Evolutionary conservation across 2,113 vertebrate genomes (phyloP), one percentile per base, ranked within the genome.

Genomic region (Eudyptes chrysolophus): DNA sequence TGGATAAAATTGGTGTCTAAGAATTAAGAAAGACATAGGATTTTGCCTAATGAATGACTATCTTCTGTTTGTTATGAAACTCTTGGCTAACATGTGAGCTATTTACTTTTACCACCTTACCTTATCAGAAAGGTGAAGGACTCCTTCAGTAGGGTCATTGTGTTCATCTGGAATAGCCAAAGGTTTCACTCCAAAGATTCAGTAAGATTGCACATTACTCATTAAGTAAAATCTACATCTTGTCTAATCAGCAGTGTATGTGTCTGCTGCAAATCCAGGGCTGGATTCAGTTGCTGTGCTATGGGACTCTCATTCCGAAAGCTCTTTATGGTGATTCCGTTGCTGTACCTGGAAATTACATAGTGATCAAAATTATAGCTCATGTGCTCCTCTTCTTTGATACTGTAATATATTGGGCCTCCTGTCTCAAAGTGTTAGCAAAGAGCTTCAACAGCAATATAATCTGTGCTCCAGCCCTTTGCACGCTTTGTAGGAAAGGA

Each of bases 121-220:
- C 60, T 77, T 80, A 79, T 83, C 70, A 82, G 83, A 97, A 76
- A 51, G 81, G 62, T 85, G 62, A 93, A 58, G 52, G 46, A 58
- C 49, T 82, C 36, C 69, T 71, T 93, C 62, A 77, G 46, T 11
- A 29, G n/a, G 32, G 38, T 90, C 62, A 58, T 34, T 74, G 29
- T 86, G 89, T 89, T 90, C 62, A 52, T 65, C n/a, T 93, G 74
- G 24, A 85, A 54, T 72, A 82, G 61, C 52, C 93, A 88, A 81
- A 96, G 94, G 81, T 89, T 97, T 94, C 74, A 62, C 58, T 87
- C 70, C 70, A 93, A 90, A 89, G 70, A 79, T 42, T 92, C 54
- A 16, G 49, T 79, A 83, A 62, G 44, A 69, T 20, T 77, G 20
- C 62, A 44, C 1, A 49, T 95, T 96, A 93, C 75, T 95, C 58